Base-by-base conservation (phyloP, 2,113 vertebrate species). In the Amia ocellicauda region DNA sequence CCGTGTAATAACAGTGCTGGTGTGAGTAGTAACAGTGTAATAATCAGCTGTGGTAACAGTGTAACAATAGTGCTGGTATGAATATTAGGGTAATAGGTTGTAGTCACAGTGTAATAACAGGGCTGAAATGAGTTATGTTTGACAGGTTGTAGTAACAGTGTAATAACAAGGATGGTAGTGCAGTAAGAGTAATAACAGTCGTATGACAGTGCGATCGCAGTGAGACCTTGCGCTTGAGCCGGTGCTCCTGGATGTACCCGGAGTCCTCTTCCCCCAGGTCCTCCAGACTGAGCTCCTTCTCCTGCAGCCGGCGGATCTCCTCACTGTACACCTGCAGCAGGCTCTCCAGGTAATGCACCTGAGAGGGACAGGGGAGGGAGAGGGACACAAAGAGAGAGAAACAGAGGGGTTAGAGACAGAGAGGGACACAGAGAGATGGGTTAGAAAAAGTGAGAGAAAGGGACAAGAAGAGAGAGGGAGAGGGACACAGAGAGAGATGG, bases 261-360 rank as follows among this genome's bases (percentile, higher is more conserved):
- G 93, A 97, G 69, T 95, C 91, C 8, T 93, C 90, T 0, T 85
- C 67, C 10, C 70, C 85, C 72, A 97, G 0, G 36, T 95, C 93
- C 0, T 85, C 85, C 20, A 96, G 47, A 42, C 83, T 84, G 66
- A 97, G 58, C 74, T 97, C 94, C 0, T 77, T 79, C 55, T 91
- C 91, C 73, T 96, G 94, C 5, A 97, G 84, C 1, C 88, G 83
- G 5, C 61, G 79, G 70, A 97, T 97, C 77, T 97, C 93, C 0
- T 87, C 83, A 3, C 89, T 86, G 55, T 95, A 94, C 0, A 91
- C 74, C 1, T 89, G 91, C 26, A 97, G 67, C 0, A 96, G 86
- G 60, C 94, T 93, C 78, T 96, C 94, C 78, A 96, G 74, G 71
- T 91, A 90, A 1, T 88, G 91, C 27, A 97, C 91, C 84, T 95